Evolutionary conservation across 1,140 invertebrate species (phyloP).

Genomic region (Caerostris darwini): DNA sequence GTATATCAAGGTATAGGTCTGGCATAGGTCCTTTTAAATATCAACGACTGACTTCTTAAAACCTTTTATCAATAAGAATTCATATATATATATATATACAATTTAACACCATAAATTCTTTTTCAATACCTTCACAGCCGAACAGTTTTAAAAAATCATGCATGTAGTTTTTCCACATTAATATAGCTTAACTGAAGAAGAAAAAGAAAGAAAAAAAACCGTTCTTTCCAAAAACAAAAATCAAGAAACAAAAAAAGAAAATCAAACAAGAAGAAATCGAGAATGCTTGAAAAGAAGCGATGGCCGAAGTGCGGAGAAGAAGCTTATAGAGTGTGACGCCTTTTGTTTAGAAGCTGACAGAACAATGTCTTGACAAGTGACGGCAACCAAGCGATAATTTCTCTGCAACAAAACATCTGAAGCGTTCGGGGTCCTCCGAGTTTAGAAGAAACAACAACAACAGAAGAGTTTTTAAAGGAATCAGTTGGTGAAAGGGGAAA

Average conservation of each 20-base stretch:
- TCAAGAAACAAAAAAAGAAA: constrained; percentile 1
- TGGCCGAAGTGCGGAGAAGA: not conserved
- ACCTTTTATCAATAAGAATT: too few species aligned
- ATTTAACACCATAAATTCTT: not conserved
- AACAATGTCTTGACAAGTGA: constrained; percentile 40
- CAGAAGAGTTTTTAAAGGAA: constrained; percentile 32
- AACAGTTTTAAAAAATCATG: not conserved
- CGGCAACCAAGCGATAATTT: constrained; percentile 40
- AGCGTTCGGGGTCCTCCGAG: not conserved
- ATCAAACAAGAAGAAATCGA: not conserved
- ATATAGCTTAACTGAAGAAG: not conserved
- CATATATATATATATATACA: not conserved
- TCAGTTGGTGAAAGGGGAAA: constrained; percentile 34
- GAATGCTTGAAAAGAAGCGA: constrained; percentile 4
- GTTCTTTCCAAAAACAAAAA: not conserved
- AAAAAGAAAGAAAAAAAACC: not conserved
- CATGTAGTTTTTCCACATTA: not conserved
- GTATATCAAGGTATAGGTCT: too few species aligned
- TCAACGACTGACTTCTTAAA: too few species aligned
- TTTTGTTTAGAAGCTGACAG: constrained; percentile 53
- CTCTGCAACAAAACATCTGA: constrained; percentile 18
- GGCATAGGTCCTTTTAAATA: too few species aligned
- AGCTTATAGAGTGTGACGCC: constrained; percentile 29
- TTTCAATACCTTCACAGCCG: not conserved
- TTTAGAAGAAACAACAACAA: not conserved